Base-by-base conservation (phyloP, 2,888 invertebrate species). In the Sinohyriopsis cumingii region DNA sequence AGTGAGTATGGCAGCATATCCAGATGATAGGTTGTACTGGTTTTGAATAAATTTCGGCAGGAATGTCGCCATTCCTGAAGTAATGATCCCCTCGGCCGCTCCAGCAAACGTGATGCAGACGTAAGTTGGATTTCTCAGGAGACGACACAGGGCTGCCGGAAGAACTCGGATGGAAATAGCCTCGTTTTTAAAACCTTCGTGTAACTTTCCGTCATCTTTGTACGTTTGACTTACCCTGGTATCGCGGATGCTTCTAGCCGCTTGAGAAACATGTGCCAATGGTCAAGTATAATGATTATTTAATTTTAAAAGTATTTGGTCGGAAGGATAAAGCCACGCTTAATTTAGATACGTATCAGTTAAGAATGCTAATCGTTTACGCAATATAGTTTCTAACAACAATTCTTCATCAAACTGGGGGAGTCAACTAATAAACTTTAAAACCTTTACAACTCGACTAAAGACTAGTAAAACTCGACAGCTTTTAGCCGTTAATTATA, bases 41-140 rank as follows among this genome's bases (percentile, higher is more conserved):
- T 94, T 93, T 89, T 95, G 94, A 84, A 95, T 92, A 87, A 94
- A 94, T 86, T 94, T 95, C 12, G 94, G 93, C 80, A 94, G 90
- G 86, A 93, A 95, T 18, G 94, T 94, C 84, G 94, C 93, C 79
- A 93, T 93, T 0, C 93, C 93, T 1, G 81, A 75, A 12, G 83
- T 68, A 28, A 78, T 69, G 54, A 83, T 69, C 6, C 73, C 73
- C 61, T 81, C 81, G 79, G 94, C 94, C 20, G 94, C 92, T 3
- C 91, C 93, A 45, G 93, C 93, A 5, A 93, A 87, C 45, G 93
- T 93, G 87, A 94, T 94, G 76, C 92, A 92, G 75, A 94, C 92
- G 68, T 94, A 91, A 63, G 83, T 81, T 7, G 86, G 86, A 68
- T 86, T 86, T 65, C 76, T 71, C 54, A 84, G 54, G 20, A 86